phyloP scores from a whole-genome alignment of 2,113 vertebrate species.

The Psammodynastes pulverulentus region DNA sequence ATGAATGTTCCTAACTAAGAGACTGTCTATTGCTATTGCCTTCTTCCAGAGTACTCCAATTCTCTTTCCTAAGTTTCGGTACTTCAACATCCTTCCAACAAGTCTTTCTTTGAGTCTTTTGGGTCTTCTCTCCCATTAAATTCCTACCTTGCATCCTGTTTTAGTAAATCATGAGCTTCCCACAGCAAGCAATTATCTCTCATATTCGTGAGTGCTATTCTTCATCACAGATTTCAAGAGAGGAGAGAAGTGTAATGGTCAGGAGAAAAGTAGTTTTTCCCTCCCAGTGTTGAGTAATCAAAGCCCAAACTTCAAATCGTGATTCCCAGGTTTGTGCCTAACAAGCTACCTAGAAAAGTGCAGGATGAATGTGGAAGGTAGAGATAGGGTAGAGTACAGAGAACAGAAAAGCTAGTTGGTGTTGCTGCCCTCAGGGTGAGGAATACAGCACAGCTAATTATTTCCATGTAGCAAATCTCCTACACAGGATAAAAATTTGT shows the following conservation, averaged over 20 bases:
- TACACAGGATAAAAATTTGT: constrained; percentile 15
- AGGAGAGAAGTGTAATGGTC: background rate
- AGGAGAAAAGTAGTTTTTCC: background rate
- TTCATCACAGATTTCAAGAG: background rate
- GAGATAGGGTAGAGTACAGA: background rate
- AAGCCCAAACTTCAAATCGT: background rate
- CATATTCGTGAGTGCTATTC: background rate
- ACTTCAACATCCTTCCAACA: background rate
- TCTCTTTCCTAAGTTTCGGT: background rate
- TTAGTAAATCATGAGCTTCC: background rate
- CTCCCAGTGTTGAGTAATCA: background rate
- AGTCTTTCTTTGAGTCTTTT: background rate
- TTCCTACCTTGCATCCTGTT: background rate
- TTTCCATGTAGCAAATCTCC: constrained; percentile 11
- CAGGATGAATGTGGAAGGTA: background rate
- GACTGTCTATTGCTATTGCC: background rate
- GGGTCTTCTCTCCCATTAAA: background rate
- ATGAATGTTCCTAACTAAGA: background rate
- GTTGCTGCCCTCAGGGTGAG: background rate
- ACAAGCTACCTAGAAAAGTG: background rate
- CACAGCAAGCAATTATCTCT: background rate
- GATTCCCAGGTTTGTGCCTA: background rate
- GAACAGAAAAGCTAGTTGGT: background rate
- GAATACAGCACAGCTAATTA: constrained; percentile 15
- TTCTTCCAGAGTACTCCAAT: background rate